Base-by-base conservation (phyloP, 2,888 invertebrate genomes). In the Vanessa cardui region DNA sequence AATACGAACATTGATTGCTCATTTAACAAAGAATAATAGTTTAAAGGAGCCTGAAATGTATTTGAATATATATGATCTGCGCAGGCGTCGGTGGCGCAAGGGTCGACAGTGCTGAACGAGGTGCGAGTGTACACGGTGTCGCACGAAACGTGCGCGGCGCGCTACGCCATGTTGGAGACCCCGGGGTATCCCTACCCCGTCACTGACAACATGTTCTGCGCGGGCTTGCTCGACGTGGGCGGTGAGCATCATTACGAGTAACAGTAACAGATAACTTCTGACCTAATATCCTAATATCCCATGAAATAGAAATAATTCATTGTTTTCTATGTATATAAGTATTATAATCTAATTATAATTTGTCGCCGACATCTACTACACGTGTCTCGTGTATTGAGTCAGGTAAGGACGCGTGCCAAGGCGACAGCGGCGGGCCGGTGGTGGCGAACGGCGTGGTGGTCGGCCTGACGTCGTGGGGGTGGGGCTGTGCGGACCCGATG, bases 401-500 rank as follows among this genome's bases (percentile, higher is more conserved):
- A 86, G 92, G 90, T 1, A 80, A 78, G 45, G 92, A 92, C 77
- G 87, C 91, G 12, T 92, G 92, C 66, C 89, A 92, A 75, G 94
- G 94, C 26, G 94, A 94, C 85, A 93, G 93, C 73, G 94, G 94
- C 0, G 94, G 94, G 0, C 94, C 94, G 49, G 82, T 94, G 71
- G 77, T 90, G 61, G 87, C 83, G 82, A 75, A 75, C 52, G 86
- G 82, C 46, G 78, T 85, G 71, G 85, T 93, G 77, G 93, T 94
- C 78, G 94, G 94, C 18, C 74, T 94, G 72, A 93, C 93, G n/a
- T 94, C 94, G 50, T 94, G 94, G 93, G 94, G 94, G 68, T 83
- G 80, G 76, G 86, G 90, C 62, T 94, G 94, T 77, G 94, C 89
- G 4, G 78, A 85, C 66, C 86, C 92, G 18, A 56, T 67, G 66